Evolutionary conservation across 2,113 vertebrate genomes (phyloP).

Genomic region (Pimephales promelas): DNA sequence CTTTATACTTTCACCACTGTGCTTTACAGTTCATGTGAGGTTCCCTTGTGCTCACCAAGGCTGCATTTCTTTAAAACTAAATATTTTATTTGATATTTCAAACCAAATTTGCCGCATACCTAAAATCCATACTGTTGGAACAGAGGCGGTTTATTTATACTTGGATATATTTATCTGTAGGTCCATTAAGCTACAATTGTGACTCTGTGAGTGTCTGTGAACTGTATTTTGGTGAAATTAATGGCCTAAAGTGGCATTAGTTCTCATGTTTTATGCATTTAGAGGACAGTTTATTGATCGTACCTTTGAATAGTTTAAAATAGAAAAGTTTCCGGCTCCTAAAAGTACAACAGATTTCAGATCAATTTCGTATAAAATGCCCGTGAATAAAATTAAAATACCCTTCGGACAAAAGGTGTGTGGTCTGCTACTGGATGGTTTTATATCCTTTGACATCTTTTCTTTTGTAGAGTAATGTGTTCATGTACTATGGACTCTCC

Average conservation of each 20-base stretch:
- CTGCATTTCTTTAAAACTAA: not conserved
- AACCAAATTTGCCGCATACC: not conserved
- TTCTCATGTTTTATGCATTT: conserved; percentile 43
- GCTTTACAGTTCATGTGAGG: not conserved
- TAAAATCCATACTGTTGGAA: not conserved
- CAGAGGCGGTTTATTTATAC: not conserved
- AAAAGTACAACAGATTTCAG: not conserved
- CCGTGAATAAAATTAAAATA: not conserved
- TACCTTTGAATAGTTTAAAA: not conserved
- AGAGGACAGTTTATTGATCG: not conserved
- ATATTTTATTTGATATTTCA: not conserved
- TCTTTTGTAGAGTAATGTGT: conserved; percentile 87
- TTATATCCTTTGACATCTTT: not conserved
- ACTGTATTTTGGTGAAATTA: not conserved
- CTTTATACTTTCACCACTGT: not conserved
- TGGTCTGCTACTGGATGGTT: not conserved
- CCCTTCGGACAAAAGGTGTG: not conserved
- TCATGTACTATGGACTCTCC: conserved; percentile 97
- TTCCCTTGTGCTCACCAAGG: not conserved
- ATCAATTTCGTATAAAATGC: not conserved
- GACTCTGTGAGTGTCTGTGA: not conserved
- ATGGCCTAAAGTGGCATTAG: not conserved
- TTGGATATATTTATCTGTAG: not conserved
- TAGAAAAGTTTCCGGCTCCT: conserved; percentile 1
- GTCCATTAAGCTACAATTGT: not conserved